These are phyloP conservation scores for Heliconius hewitsoni DNA, from an alignment of 1,140 invertebrate genomes.

Conservation along the genomic window DNA sequence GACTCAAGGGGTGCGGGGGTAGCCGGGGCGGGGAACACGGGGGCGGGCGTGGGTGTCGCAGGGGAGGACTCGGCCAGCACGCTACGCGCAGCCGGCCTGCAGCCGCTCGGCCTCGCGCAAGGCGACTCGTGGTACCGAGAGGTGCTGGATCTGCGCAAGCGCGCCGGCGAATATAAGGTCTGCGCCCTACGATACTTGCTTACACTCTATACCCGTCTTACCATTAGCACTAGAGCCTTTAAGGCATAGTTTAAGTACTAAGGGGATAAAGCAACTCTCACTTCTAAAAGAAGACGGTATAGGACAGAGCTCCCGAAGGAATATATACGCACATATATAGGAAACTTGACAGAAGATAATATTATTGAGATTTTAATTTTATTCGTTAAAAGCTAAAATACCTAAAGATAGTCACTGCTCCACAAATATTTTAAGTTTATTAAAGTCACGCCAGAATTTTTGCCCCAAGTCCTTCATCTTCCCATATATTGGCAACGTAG, in stretches of 20 bases:
- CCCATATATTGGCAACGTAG: constrained; percentile 42
- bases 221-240: constrained; percentile 9
- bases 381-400: not conserved
- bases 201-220: constrained; percentile 30
- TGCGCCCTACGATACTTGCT: constrained; percentile 53
- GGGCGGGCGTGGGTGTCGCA: constrained; percentile 51
- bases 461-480: constrained; percentile 27
- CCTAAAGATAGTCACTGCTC: constrained; percentile 1
- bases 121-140: constrained; percentile 89
- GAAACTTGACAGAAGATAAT: not conserved
- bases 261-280: not conserved
- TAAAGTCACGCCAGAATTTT: constrained; percentile 28
- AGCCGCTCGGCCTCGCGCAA: constrained; percentile 70
- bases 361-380: not conserved
- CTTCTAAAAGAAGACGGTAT: constrained; percentile 12
- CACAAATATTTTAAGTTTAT: constrained; percentile 5
- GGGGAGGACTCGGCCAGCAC: constrained; percentile 62
- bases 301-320: not conserved
- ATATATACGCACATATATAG: not conserved
- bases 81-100: constrained; percentile 69
- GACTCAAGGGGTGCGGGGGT: constrained; percentile 55
- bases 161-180: constrained; percentile 96
- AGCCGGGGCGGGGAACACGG: constrained; percentile 55
- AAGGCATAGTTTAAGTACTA: constrained; percentile 3
- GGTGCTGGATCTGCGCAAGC: constrained; percentile 93